phyloP scores from a whole-genome alignment of 2,888 invertebrate species.

The Macrophya alboannulata region DNA sequence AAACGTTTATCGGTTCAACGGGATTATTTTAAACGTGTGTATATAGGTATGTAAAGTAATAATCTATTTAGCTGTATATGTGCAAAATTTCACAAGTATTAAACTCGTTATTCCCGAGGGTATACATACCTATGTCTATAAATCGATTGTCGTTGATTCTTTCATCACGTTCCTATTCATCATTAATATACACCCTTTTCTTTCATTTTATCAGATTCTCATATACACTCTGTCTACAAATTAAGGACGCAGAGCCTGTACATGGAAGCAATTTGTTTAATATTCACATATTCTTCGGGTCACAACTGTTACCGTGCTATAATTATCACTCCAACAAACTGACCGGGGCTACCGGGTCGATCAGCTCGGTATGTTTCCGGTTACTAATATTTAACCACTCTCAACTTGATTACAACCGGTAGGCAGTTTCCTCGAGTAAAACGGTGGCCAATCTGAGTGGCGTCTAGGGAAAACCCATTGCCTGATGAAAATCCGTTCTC shows the following conservation, averaged over 20 bases:
- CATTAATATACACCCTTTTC: neutral
- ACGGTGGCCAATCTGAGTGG: conserved; percentile 26
- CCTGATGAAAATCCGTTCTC: conserved; percentile 34
- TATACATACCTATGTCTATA: too few relatives aligned
- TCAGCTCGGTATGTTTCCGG: conserved; percentile 40
- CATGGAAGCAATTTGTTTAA: conserved; percentile 27
- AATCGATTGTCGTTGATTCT: neutral
- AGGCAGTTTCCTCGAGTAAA: conserved; percentile 36
- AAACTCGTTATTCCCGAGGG: neutral
- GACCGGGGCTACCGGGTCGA: conserved; percentile 30
- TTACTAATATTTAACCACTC: conserved; percentile 49
- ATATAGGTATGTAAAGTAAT: neutral
- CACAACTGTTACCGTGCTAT: conserved; percentile 6
- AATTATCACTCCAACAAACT: conserved; percentile 44
- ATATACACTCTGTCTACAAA: neutral
- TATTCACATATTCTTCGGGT: conserved; percentile 13
- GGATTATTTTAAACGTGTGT: neutral
- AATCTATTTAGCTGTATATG: too few relatives aligned
- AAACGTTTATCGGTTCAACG: neutral
- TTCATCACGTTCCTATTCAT: neutral
- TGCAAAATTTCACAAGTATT: neutral
- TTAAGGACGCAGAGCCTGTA: neutral
- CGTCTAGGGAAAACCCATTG: conserved; percentile 21
- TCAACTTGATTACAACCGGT: conserved; percentile 44
- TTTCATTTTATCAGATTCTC: neutral